Conservation (phyloP, 23 tunicate genomes). For the Phallusia fumigata region DNA sequence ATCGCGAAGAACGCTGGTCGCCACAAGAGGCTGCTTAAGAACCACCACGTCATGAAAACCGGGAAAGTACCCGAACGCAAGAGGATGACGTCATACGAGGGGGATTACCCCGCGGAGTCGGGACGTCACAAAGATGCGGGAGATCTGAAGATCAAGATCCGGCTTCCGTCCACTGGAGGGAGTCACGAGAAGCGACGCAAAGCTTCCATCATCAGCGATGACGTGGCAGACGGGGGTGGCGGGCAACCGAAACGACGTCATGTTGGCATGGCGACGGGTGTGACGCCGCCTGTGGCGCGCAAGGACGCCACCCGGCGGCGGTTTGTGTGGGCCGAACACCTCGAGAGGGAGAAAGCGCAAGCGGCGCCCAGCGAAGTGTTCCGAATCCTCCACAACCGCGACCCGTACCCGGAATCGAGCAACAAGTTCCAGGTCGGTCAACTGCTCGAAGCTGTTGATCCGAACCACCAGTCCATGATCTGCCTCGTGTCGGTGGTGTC, state of each 20-base stretch:
- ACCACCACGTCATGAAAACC: neutral
- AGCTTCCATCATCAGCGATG: constrained; percentile 6
- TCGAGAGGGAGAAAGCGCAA: constrained; percentile 18
- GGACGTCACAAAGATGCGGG: neutral
- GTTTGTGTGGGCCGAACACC: constrained; percentile 41
- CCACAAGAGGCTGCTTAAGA: neutral
- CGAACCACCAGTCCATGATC: constrained; percentile 66
- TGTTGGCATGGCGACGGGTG: neutral
- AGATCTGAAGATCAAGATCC: constrained; percentile 47
- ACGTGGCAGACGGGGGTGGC: neutral
- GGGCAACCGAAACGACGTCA: neutral
- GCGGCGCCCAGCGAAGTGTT: constrained; percentile 28
- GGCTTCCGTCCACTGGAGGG: constrained; percentile 20
- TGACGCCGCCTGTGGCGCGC: neutral
- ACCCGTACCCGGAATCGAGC: constrained; percentile 20
- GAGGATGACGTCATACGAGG: neutral
- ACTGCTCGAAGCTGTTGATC: constrained; percentile 74
- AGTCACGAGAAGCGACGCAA: neutral
- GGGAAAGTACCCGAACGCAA: constrained; percentile 7
- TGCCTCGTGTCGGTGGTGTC: constrained; percentile 64
- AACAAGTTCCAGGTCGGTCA: constrained; percentile 52
- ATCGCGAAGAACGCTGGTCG: constrained; percentile 49
- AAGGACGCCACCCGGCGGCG: neutral
- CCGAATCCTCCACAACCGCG: constrained; percentile 23
- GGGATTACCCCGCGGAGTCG: neutral